Percentiles rank a stretch among this genome's conserved stretches.
Evolutionary conservation across 1,140 invertebrate genomes (phyloP).

Genomic region (Brachionus paranguensis): DNA sequence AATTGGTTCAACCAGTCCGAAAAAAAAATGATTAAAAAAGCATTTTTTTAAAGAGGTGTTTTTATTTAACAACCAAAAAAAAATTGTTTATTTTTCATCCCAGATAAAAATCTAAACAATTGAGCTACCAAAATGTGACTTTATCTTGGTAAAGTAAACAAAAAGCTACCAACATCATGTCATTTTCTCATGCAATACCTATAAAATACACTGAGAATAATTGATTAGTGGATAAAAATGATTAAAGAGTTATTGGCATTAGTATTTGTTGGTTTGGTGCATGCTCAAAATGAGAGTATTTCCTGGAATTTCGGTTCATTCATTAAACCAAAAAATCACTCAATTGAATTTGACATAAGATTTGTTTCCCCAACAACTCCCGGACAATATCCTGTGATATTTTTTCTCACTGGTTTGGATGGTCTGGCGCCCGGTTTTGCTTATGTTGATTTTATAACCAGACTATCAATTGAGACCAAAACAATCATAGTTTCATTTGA

Average conservation of each 20-base stretch:
- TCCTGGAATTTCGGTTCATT: conserved; percentile 35
- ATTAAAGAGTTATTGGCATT: background rate
- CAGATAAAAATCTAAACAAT: background rate
- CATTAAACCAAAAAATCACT: conserved; percentile 10
- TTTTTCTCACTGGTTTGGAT: conserved; percentile 1
- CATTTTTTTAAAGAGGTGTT: background rate
- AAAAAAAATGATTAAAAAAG: background rate
- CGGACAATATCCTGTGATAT: conserved; percentile 3
- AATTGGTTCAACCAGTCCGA: background rate
- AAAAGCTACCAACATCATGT: background rate
- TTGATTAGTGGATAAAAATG: background rate
- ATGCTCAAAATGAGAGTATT: background rate
- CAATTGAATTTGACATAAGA: conserved; percentile 13
- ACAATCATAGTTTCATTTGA: conserved; percentile 27
- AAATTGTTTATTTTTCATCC: background rate
- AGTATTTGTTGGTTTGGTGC: background rate
- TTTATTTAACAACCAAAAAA: background rate
- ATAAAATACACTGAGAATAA: background rate
- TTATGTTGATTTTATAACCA: background rate
- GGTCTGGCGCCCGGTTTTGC: background rate
- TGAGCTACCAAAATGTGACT: background rate
- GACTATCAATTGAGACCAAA: background rate
- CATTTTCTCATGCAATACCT: background rate
- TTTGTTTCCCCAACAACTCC: conserved; percentile 1
- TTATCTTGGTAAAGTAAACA: background rate